phyloP scores from a whole-genome alignment of 2,113 vertebrate species.

The Rynchops niger region DNA sequence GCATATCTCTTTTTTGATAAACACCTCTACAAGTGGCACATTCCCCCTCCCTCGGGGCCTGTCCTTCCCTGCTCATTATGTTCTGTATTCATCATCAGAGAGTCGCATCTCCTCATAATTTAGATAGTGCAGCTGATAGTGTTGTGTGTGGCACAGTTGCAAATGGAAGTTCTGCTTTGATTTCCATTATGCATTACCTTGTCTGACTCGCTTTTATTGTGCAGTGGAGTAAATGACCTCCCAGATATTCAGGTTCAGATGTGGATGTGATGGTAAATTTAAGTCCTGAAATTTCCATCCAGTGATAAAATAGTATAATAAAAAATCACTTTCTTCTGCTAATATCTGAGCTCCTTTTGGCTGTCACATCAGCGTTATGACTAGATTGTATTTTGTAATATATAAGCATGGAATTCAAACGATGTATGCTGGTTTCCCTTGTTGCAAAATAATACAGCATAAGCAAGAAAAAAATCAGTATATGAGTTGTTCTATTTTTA shows the following conservation, averaged over 20 bases:
- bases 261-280: slow-evolving; percentile 40
- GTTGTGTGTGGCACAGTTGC: background rate
- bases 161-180: slow-evolving; percentile 36
- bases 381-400: background rate
- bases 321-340: slow-evolving; percentile 48
- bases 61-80: slow-evolving; percentile 36
- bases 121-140: background rate
- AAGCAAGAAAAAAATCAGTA: background rate
- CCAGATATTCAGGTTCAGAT: slow-evolving; percentile 35
- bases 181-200: slow-evolving; percentile 50
- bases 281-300: slow-evolving; percentile 54
- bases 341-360: slow-evolving; percentile 21
- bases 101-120: slow-evolving; percentile 7
- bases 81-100: slow-evolving; percentile 26
- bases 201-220: slow-evolving; percentile 31
- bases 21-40: slow-evolving; percentile 36
- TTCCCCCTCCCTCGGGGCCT: background rate
- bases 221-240: slow-evolving; percentile 50
- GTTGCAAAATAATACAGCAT: background rate
- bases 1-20: slow-evolving; percentile 31
- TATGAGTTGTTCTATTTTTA: background rate
- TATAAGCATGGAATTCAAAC: background rate
- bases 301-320: slow-evolving; percentile 37
- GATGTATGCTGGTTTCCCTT: background rate
- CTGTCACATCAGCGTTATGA: slow-evolving; percentile 22